Conservation (phyloP, 92 coral and sea anemone genomes). For the Siderastrea siderea region DNA sequence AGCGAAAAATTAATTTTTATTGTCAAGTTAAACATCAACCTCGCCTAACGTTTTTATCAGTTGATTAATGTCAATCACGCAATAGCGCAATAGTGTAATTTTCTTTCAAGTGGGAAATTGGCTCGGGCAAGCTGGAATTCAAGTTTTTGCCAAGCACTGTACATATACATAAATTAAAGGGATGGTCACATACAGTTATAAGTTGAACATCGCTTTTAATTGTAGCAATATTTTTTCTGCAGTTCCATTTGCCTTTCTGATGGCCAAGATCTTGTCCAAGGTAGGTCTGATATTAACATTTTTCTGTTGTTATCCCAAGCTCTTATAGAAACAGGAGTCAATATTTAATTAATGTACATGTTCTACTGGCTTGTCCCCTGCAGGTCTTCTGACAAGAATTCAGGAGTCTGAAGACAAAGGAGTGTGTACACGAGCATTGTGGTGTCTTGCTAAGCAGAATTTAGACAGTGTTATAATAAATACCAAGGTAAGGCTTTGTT, state of each 20-base stretch:
- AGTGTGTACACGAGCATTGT: conserved; percentile 92
- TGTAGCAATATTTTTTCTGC: neutral
- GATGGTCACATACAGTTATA: too few relatives aligned
- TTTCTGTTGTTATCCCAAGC: neutral
- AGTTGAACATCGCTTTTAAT: neutral
- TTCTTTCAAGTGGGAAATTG: neutral
- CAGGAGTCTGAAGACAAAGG: conserved; percentile 81
- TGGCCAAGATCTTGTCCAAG: conserved; percentile 65
- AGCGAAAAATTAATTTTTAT: too few relatives aligned
- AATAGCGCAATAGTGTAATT: neutral
- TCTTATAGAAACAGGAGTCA: neutral
- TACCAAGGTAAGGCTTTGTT: conserved; percentile 55
- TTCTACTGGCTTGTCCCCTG: neutral
- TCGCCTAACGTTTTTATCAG: too few relatives aligned
- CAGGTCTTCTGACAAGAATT: conserved; percentile 60
- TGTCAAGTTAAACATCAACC: too few relatives aligned
- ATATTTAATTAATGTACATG: neutral
- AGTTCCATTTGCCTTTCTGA: conserved; percentile 62
- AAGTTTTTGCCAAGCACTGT: too few relatives aligned
- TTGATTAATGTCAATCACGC: neutral
- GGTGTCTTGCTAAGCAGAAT: conserved; percentile 98
- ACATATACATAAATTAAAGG: too few relatives aligned
- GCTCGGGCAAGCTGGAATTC: too few relatives aligned
- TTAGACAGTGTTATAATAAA: conserved; percentile 48
- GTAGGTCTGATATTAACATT: conserved; percentile 16